These are phyloP conservation scores for Manis javanica DNA, from an alignment of 2,797 vertebrate species.

Conservation along the genomic window DNA sequence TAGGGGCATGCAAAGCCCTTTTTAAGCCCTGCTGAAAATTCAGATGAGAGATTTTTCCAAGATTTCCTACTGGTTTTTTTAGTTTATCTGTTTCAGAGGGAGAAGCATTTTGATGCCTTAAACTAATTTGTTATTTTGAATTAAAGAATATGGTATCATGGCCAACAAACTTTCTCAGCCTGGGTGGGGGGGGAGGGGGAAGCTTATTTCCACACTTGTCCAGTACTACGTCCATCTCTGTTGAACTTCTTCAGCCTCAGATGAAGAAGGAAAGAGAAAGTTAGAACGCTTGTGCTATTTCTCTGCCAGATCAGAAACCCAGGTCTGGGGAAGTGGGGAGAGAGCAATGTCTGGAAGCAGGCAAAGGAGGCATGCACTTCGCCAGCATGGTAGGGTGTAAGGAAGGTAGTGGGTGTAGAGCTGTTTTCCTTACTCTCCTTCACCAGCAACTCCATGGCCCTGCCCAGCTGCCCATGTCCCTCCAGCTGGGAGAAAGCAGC, in stretches of 20 bases:
- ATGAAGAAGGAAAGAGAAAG: neutral
- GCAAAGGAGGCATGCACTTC: neutral
- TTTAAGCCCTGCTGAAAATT: neutral
- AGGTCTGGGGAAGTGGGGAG: neutral
- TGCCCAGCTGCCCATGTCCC: too few relatives aligned
- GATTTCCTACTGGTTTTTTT: neutral
- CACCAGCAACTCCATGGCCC: too few relatives aligned
- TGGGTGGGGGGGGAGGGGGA: too few relatives aligned
- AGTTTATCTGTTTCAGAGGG: conserved; percentile 1
- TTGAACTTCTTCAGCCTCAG: neutral
- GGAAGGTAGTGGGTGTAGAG: neutral
- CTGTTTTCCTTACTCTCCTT: neutral
- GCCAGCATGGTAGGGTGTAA: fast-evolving
- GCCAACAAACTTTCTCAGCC: neutral
- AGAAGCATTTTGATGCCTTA: neutral
- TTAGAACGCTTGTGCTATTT: neutral
- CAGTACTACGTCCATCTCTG: neutral
- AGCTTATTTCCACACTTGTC: neutral
- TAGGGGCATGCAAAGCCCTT: neutral
- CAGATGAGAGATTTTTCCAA: neutral
- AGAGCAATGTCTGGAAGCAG: neutral
- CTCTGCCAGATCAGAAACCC: neutral
- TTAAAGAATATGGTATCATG: neutral
- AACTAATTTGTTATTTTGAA: neutral
- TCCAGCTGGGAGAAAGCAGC: neutral